Conservation (phyloP, 1,140 invertebrate species). For the Trichonephila clavipes region DNA sequence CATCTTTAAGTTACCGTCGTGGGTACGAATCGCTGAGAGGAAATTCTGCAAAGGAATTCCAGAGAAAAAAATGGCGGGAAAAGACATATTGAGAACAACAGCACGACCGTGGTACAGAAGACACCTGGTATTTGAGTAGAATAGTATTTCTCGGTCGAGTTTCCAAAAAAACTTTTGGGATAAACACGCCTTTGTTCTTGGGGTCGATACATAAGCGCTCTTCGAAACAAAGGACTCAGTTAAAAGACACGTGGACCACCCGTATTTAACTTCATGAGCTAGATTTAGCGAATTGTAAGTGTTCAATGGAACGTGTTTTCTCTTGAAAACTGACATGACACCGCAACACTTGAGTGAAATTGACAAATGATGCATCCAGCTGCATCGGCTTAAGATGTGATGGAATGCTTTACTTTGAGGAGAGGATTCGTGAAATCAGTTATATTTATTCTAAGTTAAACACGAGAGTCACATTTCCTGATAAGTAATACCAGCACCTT, state of each 20-base stretch:
- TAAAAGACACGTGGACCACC: neutral
- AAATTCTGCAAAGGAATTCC: neutral
- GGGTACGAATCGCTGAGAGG: neutral
- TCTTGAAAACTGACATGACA: neutral
- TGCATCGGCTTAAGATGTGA: neutral
- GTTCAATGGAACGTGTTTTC: neutral
- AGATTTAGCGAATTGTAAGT: neutral
- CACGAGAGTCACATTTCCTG: no score
- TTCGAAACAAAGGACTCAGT: neutral
- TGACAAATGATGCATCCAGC: neutral
- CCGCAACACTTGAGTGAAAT: neutral
- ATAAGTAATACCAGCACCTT: no score
- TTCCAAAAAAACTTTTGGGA: neutral
- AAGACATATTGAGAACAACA: neutral
- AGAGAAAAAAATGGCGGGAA: neutral
- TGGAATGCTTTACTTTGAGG: neutral
- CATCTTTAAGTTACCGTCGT: neutral
- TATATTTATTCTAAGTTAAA: no score
- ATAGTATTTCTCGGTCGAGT: neutral
- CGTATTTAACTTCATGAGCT: neutral
- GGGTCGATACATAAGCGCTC: neutral
- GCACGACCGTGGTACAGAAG: neutral
- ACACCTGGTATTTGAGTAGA: neutral
- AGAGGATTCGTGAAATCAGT: neutral
- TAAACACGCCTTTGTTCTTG: constrained; percentile 2